phyloP scores from a whole-genome alignment of 2,113 vertebrate genomes.

The Galeopterus variegatus region DNA sequence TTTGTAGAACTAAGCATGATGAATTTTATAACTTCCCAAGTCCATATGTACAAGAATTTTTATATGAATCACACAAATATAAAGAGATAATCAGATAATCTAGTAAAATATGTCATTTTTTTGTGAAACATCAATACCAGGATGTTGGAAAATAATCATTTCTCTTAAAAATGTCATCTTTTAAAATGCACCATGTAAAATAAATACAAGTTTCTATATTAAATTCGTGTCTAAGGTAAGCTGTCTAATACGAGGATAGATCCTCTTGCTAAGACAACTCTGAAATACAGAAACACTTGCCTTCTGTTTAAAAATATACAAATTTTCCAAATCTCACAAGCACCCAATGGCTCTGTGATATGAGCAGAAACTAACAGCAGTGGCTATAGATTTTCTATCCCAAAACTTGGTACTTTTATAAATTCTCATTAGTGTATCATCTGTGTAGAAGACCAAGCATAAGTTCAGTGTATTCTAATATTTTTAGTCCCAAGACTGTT shows the following conservation, averaged over 20 bases:
- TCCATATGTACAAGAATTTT: slow-evolving; percentile 46
- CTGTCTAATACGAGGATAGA: neutral
- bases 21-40: neutral
- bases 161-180: slow-evolving; percentile 41
- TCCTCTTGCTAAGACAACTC: neutral
- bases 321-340: slow-evolving; percentile 42
- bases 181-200: slow-evolving; percentile 28
- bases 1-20: neutral
- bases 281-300: slow-evolving; percentile 44
- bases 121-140: neutral
- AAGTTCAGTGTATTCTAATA: slow-evolving; percentile 44
- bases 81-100: neutral
- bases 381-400: slow-evolving; percentile 19
- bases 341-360: slow-evolving; percentile 8
- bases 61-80: neutral
- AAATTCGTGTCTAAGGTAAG: neutral
- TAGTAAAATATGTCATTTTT: neutral
- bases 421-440: slow-evolving; percentile 38
- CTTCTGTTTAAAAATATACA: slow-evolving; percentile 53
- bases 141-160: neutral
- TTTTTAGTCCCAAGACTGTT: slow-evolving; percentile 57
- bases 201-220: neutral
- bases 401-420: slow-evolving; percentile 57
- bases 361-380: slow-evolving; percentile 53
- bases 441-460: slow-evolving; percentile 5